Evolutionary conservation across 2,113 vertebrate species (phyloP).

Genomic region (Bos indicus): DNA sequence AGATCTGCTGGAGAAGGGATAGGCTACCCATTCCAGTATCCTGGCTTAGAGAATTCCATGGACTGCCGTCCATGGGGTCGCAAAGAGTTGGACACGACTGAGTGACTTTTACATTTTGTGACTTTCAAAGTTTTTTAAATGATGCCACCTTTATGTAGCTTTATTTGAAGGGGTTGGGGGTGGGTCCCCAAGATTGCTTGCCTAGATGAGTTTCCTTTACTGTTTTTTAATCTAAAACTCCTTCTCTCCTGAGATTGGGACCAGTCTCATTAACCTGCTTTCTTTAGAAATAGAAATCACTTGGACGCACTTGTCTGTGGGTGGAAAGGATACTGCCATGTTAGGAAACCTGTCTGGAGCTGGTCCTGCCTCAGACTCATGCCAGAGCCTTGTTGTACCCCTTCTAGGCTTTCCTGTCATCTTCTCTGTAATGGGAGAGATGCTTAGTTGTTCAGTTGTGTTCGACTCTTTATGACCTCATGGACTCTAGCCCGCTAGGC

Average conservation of each 20-base stretch:
- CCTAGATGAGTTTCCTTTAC: slow-evolving; percentile 7
- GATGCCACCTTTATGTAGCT: neutral
- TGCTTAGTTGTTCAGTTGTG: neutral
- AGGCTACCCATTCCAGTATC: neutral
- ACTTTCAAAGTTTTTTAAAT: neutral
- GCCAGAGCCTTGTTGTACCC: neutral
- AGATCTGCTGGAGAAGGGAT: neutral
- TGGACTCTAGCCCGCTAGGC: neutral
- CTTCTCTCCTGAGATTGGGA: neutral
- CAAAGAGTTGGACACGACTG: neutral
- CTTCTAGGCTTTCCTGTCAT: neutral
- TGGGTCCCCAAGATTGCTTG: neutral
- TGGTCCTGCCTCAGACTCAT: neutral
- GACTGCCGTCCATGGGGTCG: neutral
- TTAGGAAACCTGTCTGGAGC: neutral
- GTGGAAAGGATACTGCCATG: neutral
- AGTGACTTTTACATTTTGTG: neutral
- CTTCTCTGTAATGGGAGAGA: neutral
- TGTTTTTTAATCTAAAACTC: neutral
- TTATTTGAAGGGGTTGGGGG: neutral
- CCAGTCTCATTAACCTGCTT: neutral
- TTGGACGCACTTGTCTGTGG: neutral
- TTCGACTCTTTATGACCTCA: no score
- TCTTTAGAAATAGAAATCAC: neutral
- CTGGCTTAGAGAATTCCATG: neutral